These are phyloP conservation scores for Megaceryle maxima DNA, from an alignment of 2,113 vertebrate genomes.

Conservation along the genomic window DNA sequence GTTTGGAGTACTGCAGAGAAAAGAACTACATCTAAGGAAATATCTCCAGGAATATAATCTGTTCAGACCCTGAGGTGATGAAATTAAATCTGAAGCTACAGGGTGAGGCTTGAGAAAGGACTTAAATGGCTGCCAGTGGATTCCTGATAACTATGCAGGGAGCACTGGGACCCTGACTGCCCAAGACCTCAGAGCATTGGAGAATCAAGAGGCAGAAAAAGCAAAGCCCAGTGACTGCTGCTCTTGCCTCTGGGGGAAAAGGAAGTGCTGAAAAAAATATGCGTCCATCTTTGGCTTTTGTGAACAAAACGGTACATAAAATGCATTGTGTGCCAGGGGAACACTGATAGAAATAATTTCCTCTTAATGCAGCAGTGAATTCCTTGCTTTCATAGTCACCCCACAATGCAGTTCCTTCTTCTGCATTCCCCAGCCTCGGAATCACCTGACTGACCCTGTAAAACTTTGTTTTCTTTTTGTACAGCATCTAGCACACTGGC, in stretches of 20 bases:
- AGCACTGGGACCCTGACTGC: background rate
- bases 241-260: background rate
- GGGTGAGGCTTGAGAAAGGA: background rate
- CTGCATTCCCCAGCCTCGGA: background rate
- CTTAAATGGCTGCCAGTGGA: background rate
- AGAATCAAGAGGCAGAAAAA: background rate
- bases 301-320: background rate
- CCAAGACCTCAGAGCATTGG: fast-evolving
- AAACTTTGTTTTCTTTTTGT: background rate
- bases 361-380: background rate
- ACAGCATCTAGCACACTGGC: too few relatives aligned
- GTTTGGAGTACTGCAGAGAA: background rate
- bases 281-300: background rate
- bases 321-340: background rate
- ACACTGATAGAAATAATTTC: fast-evolving
- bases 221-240: background rate
- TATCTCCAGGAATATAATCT: background rate
- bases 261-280: background rate
- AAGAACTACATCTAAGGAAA: background rate
- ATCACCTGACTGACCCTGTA: background rate
- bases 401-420: background rate
- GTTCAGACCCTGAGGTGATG: background rate
- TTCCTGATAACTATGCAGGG: background rate
- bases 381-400: background rate
- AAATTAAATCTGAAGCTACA: background rate